Conservation (phyloP, 2,888 invertebrate genomes). For the Drosophila picticornis region DNA sequence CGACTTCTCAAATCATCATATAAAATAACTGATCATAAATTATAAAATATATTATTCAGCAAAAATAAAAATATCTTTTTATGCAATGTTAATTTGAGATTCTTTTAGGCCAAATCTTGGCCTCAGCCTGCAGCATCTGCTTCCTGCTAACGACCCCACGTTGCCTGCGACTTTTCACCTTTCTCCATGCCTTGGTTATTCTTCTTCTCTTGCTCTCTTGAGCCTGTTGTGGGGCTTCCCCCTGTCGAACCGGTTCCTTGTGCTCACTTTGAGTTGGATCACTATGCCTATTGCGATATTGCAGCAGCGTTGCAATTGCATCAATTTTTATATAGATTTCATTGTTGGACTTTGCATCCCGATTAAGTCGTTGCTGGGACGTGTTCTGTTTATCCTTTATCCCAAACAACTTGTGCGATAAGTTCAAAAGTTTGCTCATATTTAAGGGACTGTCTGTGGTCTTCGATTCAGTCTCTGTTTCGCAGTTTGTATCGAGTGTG, state of each 20-base stretch:
- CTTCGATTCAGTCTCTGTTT: not conserved
- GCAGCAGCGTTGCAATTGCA: slow-evolving; percentile 44
- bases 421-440: not conserved
- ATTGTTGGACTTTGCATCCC: not conserved
- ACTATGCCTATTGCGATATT: slow-evolving; percentile 27
- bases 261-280: not conserved
- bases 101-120: slow-evolving; percentile 48
- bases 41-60: slow-evolving; percentile 23
- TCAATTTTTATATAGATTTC: slow-evolving; percentile 32
- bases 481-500: not conserved
- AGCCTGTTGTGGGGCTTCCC: not conserved
- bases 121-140: slow-evolving; percentile 42
- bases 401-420: not conserved
- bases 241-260: not conserved
- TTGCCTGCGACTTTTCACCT: not conserved
- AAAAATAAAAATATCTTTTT: not conserved
- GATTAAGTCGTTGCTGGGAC: not conserved
- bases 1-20: not conserved
- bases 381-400: not conserved
- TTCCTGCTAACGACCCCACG: slow-evolving; percentile 16
- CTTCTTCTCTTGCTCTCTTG: not conserved
- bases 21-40: not conserved
- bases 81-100: not conserved
- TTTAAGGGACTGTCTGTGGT: not conserved
- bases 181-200: not conserved